Base-by-base conservation (phyloP, 2,113 vertebrate species). In the Lepus europaeus region DNA sequence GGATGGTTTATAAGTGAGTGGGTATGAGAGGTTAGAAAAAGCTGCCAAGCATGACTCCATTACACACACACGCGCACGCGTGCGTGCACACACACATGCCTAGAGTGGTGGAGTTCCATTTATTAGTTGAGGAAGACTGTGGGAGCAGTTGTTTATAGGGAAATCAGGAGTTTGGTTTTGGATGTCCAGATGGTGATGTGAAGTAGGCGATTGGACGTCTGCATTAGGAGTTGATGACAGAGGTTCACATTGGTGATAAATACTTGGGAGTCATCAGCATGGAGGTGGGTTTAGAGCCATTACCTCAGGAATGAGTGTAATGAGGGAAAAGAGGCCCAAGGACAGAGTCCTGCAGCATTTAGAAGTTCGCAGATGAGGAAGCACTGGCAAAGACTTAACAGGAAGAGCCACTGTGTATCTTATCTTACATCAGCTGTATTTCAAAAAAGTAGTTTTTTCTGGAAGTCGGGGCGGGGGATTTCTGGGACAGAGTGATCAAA, bases 261-360 rank as follows among this genome's bases (percentile, higher is more conserved):
- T 53, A 33, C 81, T 94, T 86, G 80, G 33, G 86, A 64, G n/a
- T 86, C 49, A 77, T 90, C 45, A 59, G 49, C 49, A 29, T 69
- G 20, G 63, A 33, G 45, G 8, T 84, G 33, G 39, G 19, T 69
- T 91, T 79, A 85, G 64, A 91, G 9, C 64, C 6, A 1, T 84
- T 74, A 80, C 39, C 56, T 2, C 76, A 6, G 1, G 64, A 72
- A 0, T 87, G 36, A 89, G 12, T 74, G 5, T 63, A 36, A n/a
- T 89, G 20, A 78, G n/a, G 39, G 17, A 89, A 36, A 19, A 14
- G 64, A 78, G 22, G 10, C 17, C 20, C 69, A 72, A 91, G 39
- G 72, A 82, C 64, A 31, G 61, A 63, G 39, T 88, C 69, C 51
- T 80, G 9, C 25, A 29, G 25, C 39, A 25, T 68, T 70, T 79